Evolutionary conservation across 2,888 invertebrate genomes (phyloP), one percentile per base, ranked within the genome.

Genomic region (Calliopum simillimum): DNA sequence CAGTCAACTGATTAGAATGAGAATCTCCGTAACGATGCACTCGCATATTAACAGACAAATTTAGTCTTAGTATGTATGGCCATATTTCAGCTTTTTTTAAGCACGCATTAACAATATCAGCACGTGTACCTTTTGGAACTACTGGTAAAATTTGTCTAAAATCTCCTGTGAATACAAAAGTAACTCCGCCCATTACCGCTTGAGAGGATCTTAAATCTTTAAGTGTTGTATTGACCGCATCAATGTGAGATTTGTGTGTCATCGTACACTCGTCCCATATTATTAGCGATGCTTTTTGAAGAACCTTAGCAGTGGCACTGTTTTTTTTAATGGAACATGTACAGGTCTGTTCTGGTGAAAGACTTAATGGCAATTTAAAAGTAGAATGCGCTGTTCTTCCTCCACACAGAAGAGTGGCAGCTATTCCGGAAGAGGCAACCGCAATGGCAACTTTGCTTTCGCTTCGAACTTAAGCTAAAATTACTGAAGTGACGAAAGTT

Each of bases 21-120:
- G 1, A 33, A 33, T 33, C 4, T 33, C 33, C 33, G 8, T 62
- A 23, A 62, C 5, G 19, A 46, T 33, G 33, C 61, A 62, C 33
- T 47, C 63, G 33, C 63, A 49, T 63, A 63, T 63, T 63, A 23
- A 49, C 49, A 47, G 25, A 23, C 14, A 58, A 23, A 33, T 21
- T 58, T n/a, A 33, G 58, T 58, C 4, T 58, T 33, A 33, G 14
- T 33, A 58, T 41, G 33, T 33, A n/a, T 23, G 33, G 21, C 73
- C 71, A 73, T 51, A 69, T 66, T 72, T 14, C 5, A 21, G 70
- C 74, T 25, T 70, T 70, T 53, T 74, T 74, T 16, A 73, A 33
- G 63, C 73, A 80, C 56, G 79, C 77, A 46, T 79, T 76, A 1
- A 78, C 49, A 65, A 77, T 76, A 74, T 77, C 78, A n/a, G 76